Evolutionary conservation across 2,797 vertebrate species (phyloP).

Genomic region (Bradypodion pumilum): DNA sequence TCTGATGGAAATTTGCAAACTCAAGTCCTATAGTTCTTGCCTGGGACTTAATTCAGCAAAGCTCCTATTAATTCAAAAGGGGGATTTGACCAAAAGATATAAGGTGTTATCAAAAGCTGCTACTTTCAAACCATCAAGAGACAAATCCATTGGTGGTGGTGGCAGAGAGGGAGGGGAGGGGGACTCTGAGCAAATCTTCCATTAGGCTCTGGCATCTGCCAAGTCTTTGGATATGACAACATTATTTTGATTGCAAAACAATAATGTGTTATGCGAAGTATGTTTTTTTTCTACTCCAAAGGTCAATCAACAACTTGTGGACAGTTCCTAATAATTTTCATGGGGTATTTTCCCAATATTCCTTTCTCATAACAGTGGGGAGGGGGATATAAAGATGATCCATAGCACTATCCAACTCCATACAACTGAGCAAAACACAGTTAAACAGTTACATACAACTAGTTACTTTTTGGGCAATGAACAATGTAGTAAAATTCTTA

Average conservation of each 20-base stretch:
- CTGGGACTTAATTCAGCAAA: conserved; percentile 9
- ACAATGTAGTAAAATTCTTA: no score
- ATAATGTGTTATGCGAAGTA: not conserved
- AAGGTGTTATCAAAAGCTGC: not conserved
- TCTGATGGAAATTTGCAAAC: conserved; percentile 5
- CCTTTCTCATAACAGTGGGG: no score
- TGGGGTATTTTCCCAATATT: not conserved
- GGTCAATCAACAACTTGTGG: not conserved
- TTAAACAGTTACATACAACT: no score
- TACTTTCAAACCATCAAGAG: not conserved
- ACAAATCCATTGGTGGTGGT: no score
- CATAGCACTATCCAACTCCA: not conserved
- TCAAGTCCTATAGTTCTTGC: not conserved
- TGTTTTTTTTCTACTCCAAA: not conserved
- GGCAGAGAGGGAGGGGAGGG: no score
- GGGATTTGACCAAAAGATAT: not conserved
- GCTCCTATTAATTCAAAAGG: conserved; percentile 1
- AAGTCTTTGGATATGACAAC: not conserved
- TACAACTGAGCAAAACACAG: not conserved
- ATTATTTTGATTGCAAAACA: not conserved
- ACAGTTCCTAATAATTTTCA: not conserved
- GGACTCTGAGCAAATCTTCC: not conserved
- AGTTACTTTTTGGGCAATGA: no score
- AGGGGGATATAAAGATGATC: not conserved
- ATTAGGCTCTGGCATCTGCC: not conserved